These are phyloP conservation scores for Eupithecia exiguata DNA, from an alignment of 2,888 invertebrate species.

Conservation along the genomic window DNA sequence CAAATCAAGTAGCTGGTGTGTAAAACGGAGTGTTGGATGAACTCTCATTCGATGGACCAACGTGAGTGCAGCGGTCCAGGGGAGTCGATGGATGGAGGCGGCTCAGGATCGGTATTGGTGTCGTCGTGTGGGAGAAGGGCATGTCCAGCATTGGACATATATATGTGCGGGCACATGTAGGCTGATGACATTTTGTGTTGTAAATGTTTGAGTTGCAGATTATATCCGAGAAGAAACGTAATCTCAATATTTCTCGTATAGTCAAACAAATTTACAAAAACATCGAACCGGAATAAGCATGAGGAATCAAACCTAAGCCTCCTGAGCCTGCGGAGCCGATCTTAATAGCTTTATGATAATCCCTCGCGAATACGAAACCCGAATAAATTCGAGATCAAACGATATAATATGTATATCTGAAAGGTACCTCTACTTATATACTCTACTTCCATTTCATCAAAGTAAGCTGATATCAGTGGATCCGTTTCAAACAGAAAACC, in stretches of 20 bases:
- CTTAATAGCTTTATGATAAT: constrained; percentile 8
- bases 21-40: too few species aligned
- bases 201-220: background rate
- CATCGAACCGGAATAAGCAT: background rate
- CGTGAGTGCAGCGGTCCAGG: background rate
- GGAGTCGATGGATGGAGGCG: background rate
- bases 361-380: background rate
- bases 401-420: background rate
- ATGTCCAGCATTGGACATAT: background rate
- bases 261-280: background rate
- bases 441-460: background rate
- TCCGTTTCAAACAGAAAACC: too few species aligned
- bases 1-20: too few species aligned
- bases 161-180: background rate
- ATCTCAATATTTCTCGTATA: background rate
- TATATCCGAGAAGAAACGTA: background rate
- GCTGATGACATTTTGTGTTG: background rate
- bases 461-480: background rate
- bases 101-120: background rate
- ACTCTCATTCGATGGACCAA: background rate
- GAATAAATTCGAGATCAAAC: background rate
- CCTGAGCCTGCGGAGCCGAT: background rate
- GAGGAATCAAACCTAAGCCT: background rate
- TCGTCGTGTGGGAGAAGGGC: background rate
- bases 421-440: background rate